These are phyloP conservation scores for Centrocercus urophasianus DNA, from an alignment of 2,113 vertebrate genomes.

Conservation along the genomic window DNA sequence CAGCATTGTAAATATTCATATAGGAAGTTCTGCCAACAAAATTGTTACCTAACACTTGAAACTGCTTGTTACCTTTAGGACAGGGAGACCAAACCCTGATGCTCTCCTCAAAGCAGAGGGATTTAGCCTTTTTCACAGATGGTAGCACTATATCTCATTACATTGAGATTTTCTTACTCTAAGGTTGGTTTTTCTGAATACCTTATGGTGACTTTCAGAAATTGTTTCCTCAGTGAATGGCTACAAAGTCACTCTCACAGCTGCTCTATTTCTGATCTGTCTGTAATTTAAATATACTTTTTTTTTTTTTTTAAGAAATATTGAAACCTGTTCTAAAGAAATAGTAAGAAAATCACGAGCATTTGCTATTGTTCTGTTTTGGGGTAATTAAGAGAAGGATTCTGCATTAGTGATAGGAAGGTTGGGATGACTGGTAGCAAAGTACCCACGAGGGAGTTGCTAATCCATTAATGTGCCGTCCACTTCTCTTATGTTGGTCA, in stretches of 20 bases:
- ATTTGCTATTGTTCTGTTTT: not conserved
- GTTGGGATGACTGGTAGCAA: not conserved
- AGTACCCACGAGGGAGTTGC: not conserved
- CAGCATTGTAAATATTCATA: constrained; percentile 18
- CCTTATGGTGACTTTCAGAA: not conserved
- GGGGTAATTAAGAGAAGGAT: not conserved
- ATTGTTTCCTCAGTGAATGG: not conserved
- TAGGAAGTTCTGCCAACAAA: not conserved
- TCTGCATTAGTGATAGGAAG: not conserved
- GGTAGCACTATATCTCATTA: not conserved
- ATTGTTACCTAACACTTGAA: not conserved
- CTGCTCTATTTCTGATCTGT: not conserved
- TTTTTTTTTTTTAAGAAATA: not conserved
- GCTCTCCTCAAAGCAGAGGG: not conserved
- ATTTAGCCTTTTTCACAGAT: not conserved
- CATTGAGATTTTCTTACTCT: not conserved
- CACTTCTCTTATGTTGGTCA: constrained; percentile 3
- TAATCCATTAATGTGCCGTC: not conserved
- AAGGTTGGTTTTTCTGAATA: not conserved
- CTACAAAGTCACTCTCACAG: not conserved
- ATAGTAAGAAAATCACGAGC: not conserved
- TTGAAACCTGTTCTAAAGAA: not conserved
- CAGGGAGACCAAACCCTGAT: not conserved
- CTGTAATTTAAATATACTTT: not conserved
- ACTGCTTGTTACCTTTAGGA: not conserved